Percentiles rank a stretch among this genome's conserved stretches.
Conservation (phyloP, 2,797 vertebrate species). For the Moxostoma hubbsi region DNA sequence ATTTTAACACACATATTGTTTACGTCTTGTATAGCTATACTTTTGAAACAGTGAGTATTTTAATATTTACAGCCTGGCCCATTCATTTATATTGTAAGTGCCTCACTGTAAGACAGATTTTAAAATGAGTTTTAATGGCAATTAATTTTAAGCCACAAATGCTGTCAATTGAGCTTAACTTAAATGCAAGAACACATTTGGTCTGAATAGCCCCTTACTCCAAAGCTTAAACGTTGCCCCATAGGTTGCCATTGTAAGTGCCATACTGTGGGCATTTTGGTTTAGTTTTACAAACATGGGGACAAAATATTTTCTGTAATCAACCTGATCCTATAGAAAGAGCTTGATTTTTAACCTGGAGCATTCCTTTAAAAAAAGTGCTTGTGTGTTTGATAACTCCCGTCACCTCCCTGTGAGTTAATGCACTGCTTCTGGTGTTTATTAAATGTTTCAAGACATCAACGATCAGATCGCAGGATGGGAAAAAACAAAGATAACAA, state of each 20-base stretch:
- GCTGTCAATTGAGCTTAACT: no score
- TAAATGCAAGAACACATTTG: no score
- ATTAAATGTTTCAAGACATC: not conserved
- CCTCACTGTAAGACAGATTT: no score
- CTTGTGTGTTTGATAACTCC: not conserved
- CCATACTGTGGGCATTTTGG: not conserved
- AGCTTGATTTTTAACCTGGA: conserved; percentile 1
- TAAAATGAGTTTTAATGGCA: no score
- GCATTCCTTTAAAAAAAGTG: not conserved
- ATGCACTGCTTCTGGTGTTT: no score
- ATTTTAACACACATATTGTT: no score
- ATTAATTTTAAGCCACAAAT: no score
- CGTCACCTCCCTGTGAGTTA: not conserved
- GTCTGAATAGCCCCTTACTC: no score
- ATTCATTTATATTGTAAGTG: no score
- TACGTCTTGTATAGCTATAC: no score
- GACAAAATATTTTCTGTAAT: not conserved
- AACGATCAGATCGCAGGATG: not conserved
- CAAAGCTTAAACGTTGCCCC: not conserved
- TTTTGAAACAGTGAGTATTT: no score
- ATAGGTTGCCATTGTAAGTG: not conserved
- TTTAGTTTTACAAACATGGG: not conserved
- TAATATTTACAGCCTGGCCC: no score
- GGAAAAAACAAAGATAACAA: conserved; percentile 2
- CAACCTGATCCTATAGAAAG: not conserved